A percentile compares a stretch with the other conserved stretches of the same genome.
These are phyloP conservation scores for Capreolus pygargus DNA, from an alignment of 2,113 vertebrate genomes.

Conservation along the genomic window DNA sequence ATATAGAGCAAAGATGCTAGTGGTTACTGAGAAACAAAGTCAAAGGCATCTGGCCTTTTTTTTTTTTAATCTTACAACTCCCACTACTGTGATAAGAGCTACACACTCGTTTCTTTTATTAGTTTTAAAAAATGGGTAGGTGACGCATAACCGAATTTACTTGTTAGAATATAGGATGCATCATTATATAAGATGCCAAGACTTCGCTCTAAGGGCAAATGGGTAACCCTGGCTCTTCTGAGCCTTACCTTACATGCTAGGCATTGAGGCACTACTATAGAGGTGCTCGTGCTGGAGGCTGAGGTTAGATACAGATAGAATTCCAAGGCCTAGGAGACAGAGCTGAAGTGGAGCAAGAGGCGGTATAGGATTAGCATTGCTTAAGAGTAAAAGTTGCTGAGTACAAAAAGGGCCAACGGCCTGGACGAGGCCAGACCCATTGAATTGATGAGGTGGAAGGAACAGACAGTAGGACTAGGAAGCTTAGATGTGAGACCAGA, in stretches of 20 bases:
- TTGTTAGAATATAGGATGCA: not conserved
- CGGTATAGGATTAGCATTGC: not conserved
- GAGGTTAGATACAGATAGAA: not conserved
- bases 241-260: not conserved
- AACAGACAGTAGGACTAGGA: not conserved
- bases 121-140: slow-evolving; percentile 24
- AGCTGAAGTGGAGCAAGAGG: not conserved
- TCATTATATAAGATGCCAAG: not conserved
- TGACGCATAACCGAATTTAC: not conserved
- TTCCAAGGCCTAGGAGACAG: not conserved
- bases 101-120: not conserved
- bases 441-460: not conserved
- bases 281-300: not conserved
- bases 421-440: not conserved
- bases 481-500: not conserved
- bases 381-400: not conserved
- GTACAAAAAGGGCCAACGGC: not conserved
- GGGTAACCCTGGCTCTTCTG: not conserved
- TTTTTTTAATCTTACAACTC: not conserved
- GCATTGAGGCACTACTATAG: not conserved
- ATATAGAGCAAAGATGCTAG: not conserved
- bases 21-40: slow-evolving; percentile 41
- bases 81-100: not conserved
- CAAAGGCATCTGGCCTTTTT: not conserved
- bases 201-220: not conserved